Evolutionary conservation across 2,113 vertebrate genomes (phyloP).

Genomic region (Meles meles): DNA sequence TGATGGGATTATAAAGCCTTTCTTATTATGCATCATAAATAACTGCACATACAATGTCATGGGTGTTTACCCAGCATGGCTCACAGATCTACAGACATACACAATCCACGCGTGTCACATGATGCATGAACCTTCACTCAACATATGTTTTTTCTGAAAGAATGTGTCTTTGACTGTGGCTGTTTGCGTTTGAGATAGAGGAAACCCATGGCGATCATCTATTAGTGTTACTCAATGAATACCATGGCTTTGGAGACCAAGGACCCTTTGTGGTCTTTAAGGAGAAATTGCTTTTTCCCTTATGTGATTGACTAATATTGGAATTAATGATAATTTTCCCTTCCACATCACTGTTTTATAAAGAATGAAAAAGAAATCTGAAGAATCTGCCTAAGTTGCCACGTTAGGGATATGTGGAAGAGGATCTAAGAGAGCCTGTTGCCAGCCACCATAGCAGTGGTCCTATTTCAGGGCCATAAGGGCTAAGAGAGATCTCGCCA

Average conservation of each 20-base stretch:
- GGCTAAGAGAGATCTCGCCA: too few species aligned
- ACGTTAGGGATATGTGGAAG: background rate
- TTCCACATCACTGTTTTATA: background rate
- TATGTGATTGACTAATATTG: background rate
- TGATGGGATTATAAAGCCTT: too few species aligned
- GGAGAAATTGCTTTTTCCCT: background rate
- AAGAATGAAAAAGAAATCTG: background rate
- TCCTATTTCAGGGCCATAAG: background rate
- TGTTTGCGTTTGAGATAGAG: background rate
- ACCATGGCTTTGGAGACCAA: background rate
- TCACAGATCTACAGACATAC: background rate
- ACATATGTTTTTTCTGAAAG: background rate
- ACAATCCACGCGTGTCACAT: background rate
- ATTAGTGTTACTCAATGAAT: background rate
- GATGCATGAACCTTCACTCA: background rate
- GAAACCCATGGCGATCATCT: background rate
- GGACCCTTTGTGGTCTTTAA: background rate
- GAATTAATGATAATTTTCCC: background rate
- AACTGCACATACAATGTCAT: too few species aligned
- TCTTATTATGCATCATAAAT: too few species aligned
- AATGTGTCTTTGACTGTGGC: background rate
- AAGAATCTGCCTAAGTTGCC: background rate
- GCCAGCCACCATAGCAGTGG: accelerated
- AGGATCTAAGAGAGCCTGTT: background rate
- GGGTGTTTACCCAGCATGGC: too few species aligned